A percentile compares a stretch with the other conserved stretches of the same genome.
Evolutionary conservation across 2,888 invertebrate species (phyloP).

Genomic region (Clepsis dumicolana): DNA sequence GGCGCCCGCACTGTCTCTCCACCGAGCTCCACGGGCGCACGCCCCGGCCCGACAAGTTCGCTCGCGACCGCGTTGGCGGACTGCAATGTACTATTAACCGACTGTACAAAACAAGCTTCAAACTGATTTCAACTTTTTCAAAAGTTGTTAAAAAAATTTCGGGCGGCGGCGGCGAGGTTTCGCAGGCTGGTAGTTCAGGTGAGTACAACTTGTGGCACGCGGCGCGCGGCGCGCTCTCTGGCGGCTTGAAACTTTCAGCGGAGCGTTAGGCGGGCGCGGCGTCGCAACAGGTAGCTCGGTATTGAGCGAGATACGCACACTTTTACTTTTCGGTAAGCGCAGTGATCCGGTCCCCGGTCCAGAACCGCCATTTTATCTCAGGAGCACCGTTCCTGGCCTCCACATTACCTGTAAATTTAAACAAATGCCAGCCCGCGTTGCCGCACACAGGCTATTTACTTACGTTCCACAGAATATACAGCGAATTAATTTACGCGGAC

Average conservation of each 20-base stretch:
- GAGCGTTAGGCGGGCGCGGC: slow-evolving; percentile 61
- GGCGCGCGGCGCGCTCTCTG: slow-evolving; percentile 51
- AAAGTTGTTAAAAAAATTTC: slow-evolving; percentile 69
- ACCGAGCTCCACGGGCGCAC: slow-evolving; percentile 57
- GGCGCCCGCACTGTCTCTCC: slow-evolving; percentile 48
- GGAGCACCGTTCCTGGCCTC: neutral
- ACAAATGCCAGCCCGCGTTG: neutral
- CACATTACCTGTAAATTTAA: neutral
- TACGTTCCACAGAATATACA: neutral
- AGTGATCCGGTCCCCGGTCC: slow-evolving; percentile 63
- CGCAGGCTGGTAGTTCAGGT: slow-evolving; percentile 65
- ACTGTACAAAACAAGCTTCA: slow-evolving; percentile 63
- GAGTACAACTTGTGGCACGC: slow-evolving; percentile 55
- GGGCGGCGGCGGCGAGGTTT: slow-evolving; percentile 58
- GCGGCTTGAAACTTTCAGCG: slow-evolving; percentile 73
- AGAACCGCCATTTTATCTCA: slow-evolving; percentile 70
- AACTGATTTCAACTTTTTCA: slow-evolving; percentile 69
- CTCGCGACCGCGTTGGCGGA: slow-evolving; percentile 59
- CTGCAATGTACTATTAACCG: slow-evolving; percentile 62
- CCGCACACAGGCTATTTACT: neutral
- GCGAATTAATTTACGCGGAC: neutral
- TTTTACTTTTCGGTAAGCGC: slow-evolving; percentile 69
- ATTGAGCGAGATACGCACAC: slow-evolving; percentile 67
- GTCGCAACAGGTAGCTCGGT: slow-evolving; percentile 76
- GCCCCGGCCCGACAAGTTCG: slow-evolving; percentile 51